Base-by-base conservation (phyloP, 2,797 vertebrate genomes). In the Alfaro cultratus region DNA sequence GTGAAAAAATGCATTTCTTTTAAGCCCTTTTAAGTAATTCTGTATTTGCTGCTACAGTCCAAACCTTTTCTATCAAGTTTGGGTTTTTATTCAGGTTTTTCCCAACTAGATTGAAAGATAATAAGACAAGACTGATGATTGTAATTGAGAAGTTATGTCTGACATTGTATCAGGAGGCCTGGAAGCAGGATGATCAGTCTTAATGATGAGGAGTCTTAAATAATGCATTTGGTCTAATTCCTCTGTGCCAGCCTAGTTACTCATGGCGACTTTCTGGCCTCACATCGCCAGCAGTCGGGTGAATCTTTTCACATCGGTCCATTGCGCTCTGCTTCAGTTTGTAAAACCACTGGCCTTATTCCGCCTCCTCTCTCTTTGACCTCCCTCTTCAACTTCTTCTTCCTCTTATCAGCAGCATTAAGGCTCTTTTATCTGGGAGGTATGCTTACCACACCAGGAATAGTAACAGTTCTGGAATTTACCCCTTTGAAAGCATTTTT, bases 401-500 rank as follows among this genome's bases (percentile, higher is more conserved):
- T 73, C n/a, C 64, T 85, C 85, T 91, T 93, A 93, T 94, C 94
- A 91, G 89, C 85, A 88, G 85, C 83, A 81, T 90, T 90, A 90
- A 91, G 84, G 80, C 81, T 71, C 77, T 90, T 90, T 90, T 92
- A 94, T 95, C 91, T 87, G 51, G 83, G 77, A 90, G 86, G 84
- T 87, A 83, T 91, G 88, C 83, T 91, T 83, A 55, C 86, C 70
- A 74, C 80, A 86, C 91, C 90, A 90, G 88, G 90, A 95, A 95
- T 95, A 96, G 94, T 83, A 95, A 91, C 92, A 86, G 91, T 92
- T 82, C 0, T 89, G 89, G 94, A 95, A 92, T 93, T 85, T 85
- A 83, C 86, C 90, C 81, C 82, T 91, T 90, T 93, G 80, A 85
- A 92, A 85, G 78, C 84, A 85, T 87, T 78, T 80, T 87, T 84